phyloP scores from a whole-genome alignment of 2,888 invertebrate species.

The Isotomurus palustris region DNA sequence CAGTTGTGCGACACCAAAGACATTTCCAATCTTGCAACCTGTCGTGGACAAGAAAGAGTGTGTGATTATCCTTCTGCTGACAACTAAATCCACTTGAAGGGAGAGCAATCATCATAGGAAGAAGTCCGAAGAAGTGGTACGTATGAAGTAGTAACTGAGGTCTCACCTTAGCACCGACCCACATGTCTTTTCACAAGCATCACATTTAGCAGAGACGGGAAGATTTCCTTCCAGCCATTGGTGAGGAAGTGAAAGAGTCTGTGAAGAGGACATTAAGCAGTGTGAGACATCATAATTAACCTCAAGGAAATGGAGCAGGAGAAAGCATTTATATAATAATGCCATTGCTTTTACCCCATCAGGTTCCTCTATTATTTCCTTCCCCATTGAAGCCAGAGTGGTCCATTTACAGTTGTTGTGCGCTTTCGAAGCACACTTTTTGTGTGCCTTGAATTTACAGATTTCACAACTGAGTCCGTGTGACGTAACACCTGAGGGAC shows the following conservation, averaged over 20 bases:
- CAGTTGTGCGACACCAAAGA: conserved; percentile 88
- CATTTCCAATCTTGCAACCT: conserved; percentile 94
- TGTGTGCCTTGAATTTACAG: conserved; percentile 96
- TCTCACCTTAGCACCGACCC: conserved; percentile 82
- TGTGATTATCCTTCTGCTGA: not conserved
- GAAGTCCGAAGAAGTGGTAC: no score
- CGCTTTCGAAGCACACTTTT: conserved; percentile 86
- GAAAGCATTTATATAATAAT: no score
- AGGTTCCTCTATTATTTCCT: conserved; percentile 85
- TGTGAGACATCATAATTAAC: not conserved
- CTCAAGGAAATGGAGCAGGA: no score
- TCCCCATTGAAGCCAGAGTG: conserved; percentile 89
- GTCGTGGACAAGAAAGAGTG: conserved; percentile 13
- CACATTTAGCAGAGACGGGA: conserved; percentile 88
- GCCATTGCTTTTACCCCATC: conserved; percentile 77
- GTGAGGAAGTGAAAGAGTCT: conserved; percentile 69
- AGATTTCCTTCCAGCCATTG: conserved; percentile 98
- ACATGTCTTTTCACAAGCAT: conserved; percentile 90
- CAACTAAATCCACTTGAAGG: not conserved
- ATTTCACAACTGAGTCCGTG: conserved; percentile 95
- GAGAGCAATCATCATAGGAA: no score
- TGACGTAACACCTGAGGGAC: conserved; percentile 73
- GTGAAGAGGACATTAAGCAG: not conserved
- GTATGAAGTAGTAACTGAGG: no score
- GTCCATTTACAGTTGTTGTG: conserved; percentile 97